Percentiles rank a stretch among this genome's conserved stretches.
Evolutionary conservation across 2,797 vertebrate species (phyloP).

Genomic region (Sarcophilus harrisii): DNA sequence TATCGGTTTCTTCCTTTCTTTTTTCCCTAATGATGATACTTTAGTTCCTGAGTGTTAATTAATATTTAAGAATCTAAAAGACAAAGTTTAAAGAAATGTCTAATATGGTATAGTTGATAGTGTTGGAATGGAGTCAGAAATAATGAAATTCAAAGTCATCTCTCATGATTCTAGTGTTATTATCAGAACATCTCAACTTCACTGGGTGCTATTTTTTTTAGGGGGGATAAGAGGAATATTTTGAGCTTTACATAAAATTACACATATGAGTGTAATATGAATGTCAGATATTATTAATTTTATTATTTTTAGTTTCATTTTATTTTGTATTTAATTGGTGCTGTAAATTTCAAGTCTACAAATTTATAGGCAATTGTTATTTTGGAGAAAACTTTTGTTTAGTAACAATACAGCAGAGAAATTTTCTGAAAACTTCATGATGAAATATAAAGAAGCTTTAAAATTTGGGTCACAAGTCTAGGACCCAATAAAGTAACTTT

Average conservation of each 20-base stretch:
- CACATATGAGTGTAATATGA: background rate
- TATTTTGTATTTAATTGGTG: background rate
- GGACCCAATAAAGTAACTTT: background rate
- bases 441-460: background rate
- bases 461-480: conserved; percentile 38
- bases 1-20: background rate
- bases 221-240: background rate
- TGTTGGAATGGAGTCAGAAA: background rate
- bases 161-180: background rate
- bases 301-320: conserved; percentile 2
- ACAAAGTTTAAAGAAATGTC: background rate
- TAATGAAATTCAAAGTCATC: background rate
- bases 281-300: background rate
- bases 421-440: conserved; percentile 23
- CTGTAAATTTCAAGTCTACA: background rate
- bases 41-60: background rate
- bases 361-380: background rate
- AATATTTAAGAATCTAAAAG: background rate
- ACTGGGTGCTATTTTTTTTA: background rate
- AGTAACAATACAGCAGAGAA: background rate
- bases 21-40: background rate
- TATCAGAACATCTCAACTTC: background rate
- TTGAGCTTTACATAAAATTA: background rate
- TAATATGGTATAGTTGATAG: background rate
- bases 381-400: background rate